Evolutionary conservation across 2,888 invertebrate species (phyloP).

Genomic region (Penaeus monodon): DNA sequence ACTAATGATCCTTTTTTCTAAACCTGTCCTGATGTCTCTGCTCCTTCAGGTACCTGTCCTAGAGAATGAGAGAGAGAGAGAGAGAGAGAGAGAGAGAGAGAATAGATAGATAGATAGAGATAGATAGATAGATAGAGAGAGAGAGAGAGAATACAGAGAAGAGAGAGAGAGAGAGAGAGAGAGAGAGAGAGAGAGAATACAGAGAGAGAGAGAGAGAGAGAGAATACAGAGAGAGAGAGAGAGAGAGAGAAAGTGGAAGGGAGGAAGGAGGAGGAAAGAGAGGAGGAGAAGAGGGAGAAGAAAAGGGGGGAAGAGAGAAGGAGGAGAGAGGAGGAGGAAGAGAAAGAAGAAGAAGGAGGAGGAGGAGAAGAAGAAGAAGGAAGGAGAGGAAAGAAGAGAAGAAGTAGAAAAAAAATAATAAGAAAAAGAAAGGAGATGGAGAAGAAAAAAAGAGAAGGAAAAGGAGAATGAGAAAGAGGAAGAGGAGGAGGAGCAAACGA

Average conservation of each 20-base stretch:
- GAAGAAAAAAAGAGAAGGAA: not conserved
- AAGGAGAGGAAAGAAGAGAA: not conserved
- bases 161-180: not conserved
- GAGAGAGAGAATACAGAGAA: not conserved
- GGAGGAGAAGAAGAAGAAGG: not conserved
- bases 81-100: not conserved
- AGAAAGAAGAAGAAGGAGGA: no score
- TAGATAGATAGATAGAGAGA: not conserved
- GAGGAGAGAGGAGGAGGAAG: no score
- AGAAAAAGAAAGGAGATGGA: not conserved
- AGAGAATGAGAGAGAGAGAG: not conserved
- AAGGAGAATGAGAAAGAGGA: not conserved
- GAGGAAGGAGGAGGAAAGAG: not conserved
- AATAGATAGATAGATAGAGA: not conserved
- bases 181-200: not conserved
- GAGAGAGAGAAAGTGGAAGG: not conserved
- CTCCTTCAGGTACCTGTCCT: no score
- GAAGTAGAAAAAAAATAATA: not conserved
- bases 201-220: no score
- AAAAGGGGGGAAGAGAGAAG: not conserved
- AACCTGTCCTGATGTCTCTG: no score
- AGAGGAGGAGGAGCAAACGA: not conserved
- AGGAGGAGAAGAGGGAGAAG: not conserved
- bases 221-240: not conserved
- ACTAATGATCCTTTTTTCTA: no score